These are phyloP conservation scores for Pteria penguin DNA, from an alignment of 2,888 invertebrate species.

Conservation along the genomic window DNA sequence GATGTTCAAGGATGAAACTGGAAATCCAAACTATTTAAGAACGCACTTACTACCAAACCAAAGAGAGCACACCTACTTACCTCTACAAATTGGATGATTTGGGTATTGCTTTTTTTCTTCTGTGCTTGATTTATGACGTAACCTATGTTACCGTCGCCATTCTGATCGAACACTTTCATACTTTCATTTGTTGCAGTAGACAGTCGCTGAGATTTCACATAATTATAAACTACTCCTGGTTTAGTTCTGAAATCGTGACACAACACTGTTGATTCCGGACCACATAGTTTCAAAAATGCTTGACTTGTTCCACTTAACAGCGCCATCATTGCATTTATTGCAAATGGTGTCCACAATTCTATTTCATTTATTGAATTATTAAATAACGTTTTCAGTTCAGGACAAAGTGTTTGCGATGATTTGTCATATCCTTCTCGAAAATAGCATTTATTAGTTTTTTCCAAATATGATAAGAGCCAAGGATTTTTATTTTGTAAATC, in stretches of 20 bases:
- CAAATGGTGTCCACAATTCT: slow-evolving; percentile 27
- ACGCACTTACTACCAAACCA: too few species aligned
- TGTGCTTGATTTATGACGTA: slow-evolving; percentile 6
- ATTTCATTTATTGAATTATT: neutral
- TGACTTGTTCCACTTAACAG: slow-evolving; percentile 12
- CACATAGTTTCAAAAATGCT: slow-evolving; percentile 17
- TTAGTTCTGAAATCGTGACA: slow-evolving; percentile 11
- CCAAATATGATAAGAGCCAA: neutral
- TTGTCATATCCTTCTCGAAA: slow-evolving; percentile 54
- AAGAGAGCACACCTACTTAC: too few species aligned
- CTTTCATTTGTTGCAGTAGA: neutral
- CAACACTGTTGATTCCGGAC: neutral
- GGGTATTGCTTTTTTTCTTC: neutral
- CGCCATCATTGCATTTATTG: neutral
- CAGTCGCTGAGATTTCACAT: neutral
- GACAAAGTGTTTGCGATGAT: slow-evolving; percentile 7
- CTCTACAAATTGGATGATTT: neutral
- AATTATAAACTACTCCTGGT: neutral
- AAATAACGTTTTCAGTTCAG: neutral
- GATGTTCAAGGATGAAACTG: too few species aligned
- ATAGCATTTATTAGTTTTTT: slow-evolving; percentile 48
- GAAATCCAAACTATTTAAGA: too few species aligned
- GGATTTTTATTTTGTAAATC: neutral
- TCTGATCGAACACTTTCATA: neutral
- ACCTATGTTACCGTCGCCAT: slow-evolving; percentile 14